phyloP scores from a whole-genome alignment of 1,140 invertebrate species.

The Apis cerana region DNA sequence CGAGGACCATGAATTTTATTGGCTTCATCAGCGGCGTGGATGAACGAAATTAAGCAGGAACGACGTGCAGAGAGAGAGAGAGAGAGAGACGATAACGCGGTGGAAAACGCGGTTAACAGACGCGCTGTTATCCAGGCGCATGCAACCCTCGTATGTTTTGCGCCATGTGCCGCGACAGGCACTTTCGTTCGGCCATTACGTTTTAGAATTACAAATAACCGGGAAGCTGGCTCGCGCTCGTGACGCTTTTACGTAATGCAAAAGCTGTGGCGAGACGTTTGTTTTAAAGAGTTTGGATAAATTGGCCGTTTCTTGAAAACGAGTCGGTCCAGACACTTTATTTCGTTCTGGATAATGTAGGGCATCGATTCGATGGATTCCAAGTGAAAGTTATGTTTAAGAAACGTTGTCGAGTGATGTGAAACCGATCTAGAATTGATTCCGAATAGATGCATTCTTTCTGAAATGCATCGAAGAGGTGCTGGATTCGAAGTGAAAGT shows the following conservation, averaged over 20 bases:
- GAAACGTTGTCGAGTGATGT: too few relatives aligned
- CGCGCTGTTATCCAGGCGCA: not conserved
- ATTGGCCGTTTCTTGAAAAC: not conserved
- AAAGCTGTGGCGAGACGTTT: too few relatives aligned
- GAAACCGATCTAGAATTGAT: too few relatives aligned
- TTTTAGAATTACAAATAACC: conserved; percentile 38
- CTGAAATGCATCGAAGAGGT: too few relatives aligned
- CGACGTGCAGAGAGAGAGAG: too few relatives aligned
- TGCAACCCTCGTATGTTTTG: conserved; percentile 4
- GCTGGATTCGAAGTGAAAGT: too few relatives aligned
- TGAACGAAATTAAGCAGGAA: conserved; percentile 36
- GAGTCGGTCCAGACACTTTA: too few relatives aligned
- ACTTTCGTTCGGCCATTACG: conserved; percentile 7
- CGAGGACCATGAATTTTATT: conserved; percentile 43
- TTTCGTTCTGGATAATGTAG: too few relatives aligned
- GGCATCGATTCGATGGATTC: too few relatives aligned
- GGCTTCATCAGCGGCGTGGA: conserved; percentile 41
- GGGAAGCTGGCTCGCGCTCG: not conserved
- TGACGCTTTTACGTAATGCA: conserved; percentile 15
- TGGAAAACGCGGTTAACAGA: not conserved
- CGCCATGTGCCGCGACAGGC: conserved; percentile 20
- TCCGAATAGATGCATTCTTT: too few relatives aligned
- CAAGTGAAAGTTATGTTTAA: too few relatives aligned
- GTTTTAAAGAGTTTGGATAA: too few relatives aligned
- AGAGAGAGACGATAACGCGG: not conserved